Evolutionary conservation across 2,888 invertebrate species (phyloP).

Genomic region (Chrysina gloriosa): DNA sequence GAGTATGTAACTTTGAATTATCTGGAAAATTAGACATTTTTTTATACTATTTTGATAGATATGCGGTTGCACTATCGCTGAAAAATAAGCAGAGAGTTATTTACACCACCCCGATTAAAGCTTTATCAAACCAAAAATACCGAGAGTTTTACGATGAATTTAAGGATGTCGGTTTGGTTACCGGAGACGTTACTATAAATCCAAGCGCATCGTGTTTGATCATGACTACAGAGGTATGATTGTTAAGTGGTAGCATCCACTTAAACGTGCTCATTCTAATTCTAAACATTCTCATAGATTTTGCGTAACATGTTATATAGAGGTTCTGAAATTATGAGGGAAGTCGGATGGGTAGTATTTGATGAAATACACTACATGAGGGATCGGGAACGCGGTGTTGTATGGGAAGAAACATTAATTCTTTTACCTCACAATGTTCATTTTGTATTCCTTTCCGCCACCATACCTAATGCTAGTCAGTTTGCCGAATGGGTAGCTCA

Average conservation of each 20-base stretch:
- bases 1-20: conserved; percentile 72
- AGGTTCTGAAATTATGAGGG: conserved; percentile 98
- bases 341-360: conserved; percentile 99
- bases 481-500: conserved; percentile 95
- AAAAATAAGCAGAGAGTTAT: conserved; percentile 97
- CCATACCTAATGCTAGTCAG: conserved; percentile 98
- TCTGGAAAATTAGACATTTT: not conserved
- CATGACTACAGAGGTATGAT: conserved; percentile 96
- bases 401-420: conserved; percentile 99
- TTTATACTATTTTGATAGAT: conserved; percentile 71
- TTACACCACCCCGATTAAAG: conserved; percentile 99
- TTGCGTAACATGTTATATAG: conserved; percentile 97
- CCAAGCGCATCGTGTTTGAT: conserved; percentile 97
- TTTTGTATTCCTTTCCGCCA: conserved; percentile 98
- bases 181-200: conserved; percentile 99
- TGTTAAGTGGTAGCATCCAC: not conserved
- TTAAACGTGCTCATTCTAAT: not conserved
- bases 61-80: conserved; percentile 95
- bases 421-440: conserved; percentile 97
- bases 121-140: conserved; percentile 98
- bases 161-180: conserved; percentile 96
- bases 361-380: conserved; percentile 99
- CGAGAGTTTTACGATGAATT: conserved; percentile 98
- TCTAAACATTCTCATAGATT: conserved; percentile 72
- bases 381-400: conserved; percentile 98